Evolutionary conservation across 2,888 invertebrate genomes (phyloP), one percentile per base, ranked within the genome.

Genomic region (Mechanitis messenoides): DNA sequence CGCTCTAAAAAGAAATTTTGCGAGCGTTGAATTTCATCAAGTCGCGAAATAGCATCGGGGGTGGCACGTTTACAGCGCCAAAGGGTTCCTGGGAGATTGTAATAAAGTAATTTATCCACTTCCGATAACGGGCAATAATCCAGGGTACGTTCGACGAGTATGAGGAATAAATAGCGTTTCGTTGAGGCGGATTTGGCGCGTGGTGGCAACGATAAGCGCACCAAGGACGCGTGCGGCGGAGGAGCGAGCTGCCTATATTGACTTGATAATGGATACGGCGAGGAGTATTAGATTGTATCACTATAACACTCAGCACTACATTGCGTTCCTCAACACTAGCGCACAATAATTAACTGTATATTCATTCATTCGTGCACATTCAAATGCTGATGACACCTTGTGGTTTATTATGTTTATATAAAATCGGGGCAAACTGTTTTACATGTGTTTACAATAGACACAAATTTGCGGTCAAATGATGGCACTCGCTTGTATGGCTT

Each of bases 81-180:
- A 83, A 82, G 83, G 84, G 84, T 80, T 82, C 75, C 73, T 71
- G 75, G 73, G 74, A 76, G 76, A 77, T 77, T 76, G 85, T 84
- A 85, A 87, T 86, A 85, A 85, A 87, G 86, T 85, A 84, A 87
- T 87, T 86, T 87, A 87, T 84, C 85, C 85, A 84, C 79, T 84
- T 78, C 78, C 85, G 87, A 87, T 87, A 87, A 83, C 82, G 79
- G 81, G 76, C 79, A 85, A 85, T 87, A 86, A 87, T 86, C 85
- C 81, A 69, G 69, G 71, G 74, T 75, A 74, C 73, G 65, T 69
- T 63, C 71, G 63, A 62, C 65, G 67, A 63, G 65, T 79, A 80
- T 82, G 76, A 78, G 74, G 76, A 76, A 77, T 80, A 81, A 81
- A 81, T 77, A 78, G 74, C 71, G 67, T 65, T 69, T 63, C 66